These are phyloP conservation scores for Odontothrips loti DNA, from an alignment of 2,888 invertebrate genomes.

Conservation along the genomic window DNA sequence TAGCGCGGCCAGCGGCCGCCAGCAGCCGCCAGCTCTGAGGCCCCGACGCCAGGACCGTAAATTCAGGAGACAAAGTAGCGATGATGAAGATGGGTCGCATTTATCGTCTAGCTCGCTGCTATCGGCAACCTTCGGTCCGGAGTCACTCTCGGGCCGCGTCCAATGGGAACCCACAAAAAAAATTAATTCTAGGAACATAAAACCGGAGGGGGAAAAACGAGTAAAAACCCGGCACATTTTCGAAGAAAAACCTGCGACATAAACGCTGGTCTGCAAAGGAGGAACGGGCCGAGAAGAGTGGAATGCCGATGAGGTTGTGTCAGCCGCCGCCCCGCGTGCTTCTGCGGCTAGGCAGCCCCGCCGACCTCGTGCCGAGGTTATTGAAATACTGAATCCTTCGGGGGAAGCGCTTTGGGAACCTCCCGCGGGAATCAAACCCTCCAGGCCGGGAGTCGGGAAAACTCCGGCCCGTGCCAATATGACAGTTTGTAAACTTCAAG, in stretches of 20 bases:
- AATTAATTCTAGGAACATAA: neutral
- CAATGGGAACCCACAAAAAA: neutral
- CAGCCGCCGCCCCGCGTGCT: no score
- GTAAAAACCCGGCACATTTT: neutral
- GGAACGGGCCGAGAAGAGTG: neutral
- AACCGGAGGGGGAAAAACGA: neutral
- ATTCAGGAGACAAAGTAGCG: neutral
- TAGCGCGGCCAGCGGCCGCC: no score
- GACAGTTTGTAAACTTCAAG: no score
- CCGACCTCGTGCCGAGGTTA: no score
- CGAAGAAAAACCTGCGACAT: constrained; percentile 3
- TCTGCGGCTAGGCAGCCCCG: no score
- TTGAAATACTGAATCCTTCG: no score
- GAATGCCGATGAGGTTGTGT: no score
- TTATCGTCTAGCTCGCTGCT: neutral
- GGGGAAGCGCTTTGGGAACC: no score
- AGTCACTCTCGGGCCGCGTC: neutral
- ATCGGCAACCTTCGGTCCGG: neutral
- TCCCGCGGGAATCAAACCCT: no score
- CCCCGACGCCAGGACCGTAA: neutral
- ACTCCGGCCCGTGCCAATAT: no score
- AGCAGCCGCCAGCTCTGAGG: no score
- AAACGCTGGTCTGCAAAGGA: neutral
- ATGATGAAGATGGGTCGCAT: constrained; percentile 17
- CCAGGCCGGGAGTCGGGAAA: no score